Conservation (phyloP, 2,888 invertebrate genomes). For the Selenia dentaria region DNA sequence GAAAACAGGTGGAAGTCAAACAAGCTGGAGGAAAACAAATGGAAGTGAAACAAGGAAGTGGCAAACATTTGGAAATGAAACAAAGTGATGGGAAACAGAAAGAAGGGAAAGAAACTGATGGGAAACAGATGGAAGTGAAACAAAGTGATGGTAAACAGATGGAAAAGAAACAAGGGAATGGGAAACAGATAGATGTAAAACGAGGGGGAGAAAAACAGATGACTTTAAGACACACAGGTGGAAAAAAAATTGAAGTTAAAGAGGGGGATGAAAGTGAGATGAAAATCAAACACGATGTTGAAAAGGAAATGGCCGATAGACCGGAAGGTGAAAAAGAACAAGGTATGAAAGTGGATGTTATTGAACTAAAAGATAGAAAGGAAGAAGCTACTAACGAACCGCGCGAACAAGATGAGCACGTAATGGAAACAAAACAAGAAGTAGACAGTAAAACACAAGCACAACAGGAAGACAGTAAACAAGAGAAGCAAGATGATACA, state of each 20-base stretch:
- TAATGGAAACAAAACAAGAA: background rate
- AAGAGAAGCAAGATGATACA: background rate
- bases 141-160: background rate
- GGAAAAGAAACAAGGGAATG: background rate
- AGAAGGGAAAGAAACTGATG: background rate
- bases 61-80: background rate
- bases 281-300: background rate
- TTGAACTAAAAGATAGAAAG: background rate
- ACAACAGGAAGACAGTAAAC: background rate
- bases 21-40: background rate
- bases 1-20: background rate
- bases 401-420: too few species aligned
- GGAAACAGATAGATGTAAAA: background rate
- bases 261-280: background rate
- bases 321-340: background rate
- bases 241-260: background rate
- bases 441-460: background rate
- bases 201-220: background rate
- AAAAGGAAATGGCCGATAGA: background rate
- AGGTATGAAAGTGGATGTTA: background rate
- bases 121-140: conserved; percentile 4
- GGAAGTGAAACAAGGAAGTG: background rate
- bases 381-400: background rate
- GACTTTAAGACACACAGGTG: background rate
- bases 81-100: background rate